phyloP scores from a whole-genome alignment of 2,888 invertebrate genomes.

The Carcina quercana region DNA sequence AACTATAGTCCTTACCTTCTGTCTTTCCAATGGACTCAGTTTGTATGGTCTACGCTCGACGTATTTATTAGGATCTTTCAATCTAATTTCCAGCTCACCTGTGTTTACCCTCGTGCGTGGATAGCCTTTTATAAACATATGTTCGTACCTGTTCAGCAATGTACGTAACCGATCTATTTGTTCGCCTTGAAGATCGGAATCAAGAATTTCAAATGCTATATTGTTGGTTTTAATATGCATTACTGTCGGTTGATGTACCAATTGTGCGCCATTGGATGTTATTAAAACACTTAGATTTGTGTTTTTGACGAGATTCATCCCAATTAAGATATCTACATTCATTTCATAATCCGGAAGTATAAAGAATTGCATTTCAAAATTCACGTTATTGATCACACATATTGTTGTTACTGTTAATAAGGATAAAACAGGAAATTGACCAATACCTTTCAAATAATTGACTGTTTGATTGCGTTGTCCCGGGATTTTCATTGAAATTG shows the following conservation, averaged over 20 bases:
- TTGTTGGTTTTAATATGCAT: constrained; percentile 10
- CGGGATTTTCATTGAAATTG: constrained; percentile 2
- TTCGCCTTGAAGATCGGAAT: constrained; percentile 15
- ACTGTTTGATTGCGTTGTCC: constrained; percentile 7
- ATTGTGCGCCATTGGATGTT: constrained; percentile 11
- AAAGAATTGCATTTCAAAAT: constrained; percentile 18
- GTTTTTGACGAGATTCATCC: constrained; percentile 14
- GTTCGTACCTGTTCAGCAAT: constrained; percentile 14
- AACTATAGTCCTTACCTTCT: constrained; percentile 11
- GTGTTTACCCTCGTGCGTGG: constrained; percentile 21
- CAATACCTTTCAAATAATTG: constrained; percentile 5
- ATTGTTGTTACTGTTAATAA: neutral
- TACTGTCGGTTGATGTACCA: constrained; percentile 12
- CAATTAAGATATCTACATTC: constrained; percentile 14
- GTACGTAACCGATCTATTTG: neutral
- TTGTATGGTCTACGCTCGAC: constrained; percentile 18
- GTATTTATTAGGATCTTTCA: neutral
- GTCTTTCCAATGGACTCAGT: constrained; percentile 21
- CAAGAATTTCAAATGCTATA: constrained; percentile 15
- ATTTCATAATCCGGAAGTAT: constrained; percentile 16
- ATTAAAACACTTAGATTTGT: constrained; percentile 15
- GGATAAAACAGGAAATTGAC: constrained; percentile 1
- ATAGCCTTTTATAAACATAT: constrained; percentile 21
- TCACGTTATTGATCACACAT: constrained; percentile 12
- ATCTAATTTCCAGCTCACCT: constrained; percentile 12